A percentile compares a stretch with the other conserved stretches of the same genome.
phyloP scores from a whole-genome alignment of 1,140 invertebrate genomes.

The Drosophila insularis region DNA sequence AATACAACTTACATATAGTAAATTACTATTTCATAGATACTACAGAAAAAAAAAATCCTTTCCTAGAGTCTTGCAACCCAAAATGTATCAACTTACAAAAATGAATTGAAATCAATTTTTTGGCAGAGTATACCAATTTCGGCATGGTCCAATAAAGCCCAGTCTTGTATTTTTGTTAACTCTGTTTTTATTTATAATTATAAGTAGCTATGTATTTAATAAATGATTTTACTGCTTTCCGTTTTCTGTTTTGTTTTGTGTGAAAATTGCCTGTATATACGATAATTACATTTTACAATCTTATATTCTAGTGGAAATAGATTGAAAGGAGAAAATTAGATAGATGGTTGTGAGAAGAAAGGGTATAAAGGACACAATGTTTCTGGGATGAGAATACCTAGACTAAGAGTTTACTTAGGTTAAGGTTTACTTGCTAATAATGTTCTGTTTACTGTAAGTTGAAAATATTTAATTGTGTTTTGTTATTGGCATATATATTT shows the following conservation, averaged over 20 bases:
- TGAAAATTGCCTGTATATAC: conserved; percentile 67
- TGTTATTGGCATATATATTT: conserved; percentile 34
- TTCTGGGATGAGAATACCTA: conserved; percentile 18
- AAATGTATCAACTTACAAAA: no score
- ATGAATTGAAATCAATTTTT: no score
- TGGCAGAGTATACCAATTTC: not conserved
- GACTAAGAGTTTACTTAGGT: conserved; percentile 55
- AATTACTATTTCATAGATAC: no score
- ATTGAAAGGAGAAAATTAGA: conserved; percentile 7
- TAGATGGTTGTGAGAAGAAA: conserved; percentile 3
- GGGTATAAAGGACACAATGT: not conserved
- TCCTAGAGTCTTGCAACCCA: no score
- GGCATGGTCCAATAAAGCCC: not conserved
- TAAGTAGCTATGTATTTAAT: conserved; percentile 36
- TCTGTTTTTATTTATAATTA: conserved; percentile 76
- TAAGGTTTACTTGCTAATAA: conserved; percentile 48
- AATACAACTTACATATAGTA: no score
- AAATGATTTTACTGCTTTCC: not conserved
- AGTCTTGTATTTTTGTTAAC: conserved; percentile 55
- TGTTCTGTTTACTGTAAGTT: conserved; percentile 12
- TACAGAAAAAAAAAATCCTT: no score
- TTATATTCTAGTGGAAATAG: conserved; percentile 46
- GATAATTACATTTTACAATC: conserved; percentile 77
- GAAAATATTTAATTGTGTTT: conserved; percentile 24
- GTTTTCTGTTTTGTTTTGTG: conserved; percentile 67